Evolutionary conservation across 2,113 vertebrate genomes (phyloP), one percentile per base, ranked within the genome.

Genomic region (Sigmodon hispidus): DNA sequence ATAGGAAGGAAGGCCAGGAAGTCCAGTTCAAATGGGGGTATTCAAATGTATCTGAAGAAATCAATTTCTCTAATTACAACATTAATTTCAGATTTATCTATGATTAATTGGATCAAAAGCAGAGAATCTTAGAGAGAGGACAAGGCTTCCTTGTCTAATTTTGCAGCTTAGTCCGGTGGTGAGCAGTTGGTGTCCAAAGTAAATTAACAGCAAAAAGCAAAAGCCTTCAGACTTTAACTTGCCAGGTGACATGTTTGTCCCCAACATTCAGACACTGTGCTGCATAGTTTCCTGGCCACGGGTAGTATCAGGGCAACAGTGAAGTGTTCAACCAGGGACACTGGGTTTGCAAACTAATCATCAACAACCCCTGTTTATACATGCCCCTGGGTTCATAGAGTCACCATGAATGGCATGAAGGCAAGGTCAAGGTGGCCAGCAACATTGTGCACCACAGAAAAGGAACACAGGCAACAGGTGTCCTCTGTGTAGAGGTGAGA

Each of bases 381-480:
- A 3, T 1, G 19, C 40, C 2, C 22, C 45, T 24, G 48, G 55
- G 67, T 13, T 36, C 45, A 5, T 0, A 12, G 50, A 19, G 72
- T n/a, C 52, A 31, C 29, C n/a, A 4, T 1, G 29, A 67, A 15
- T 12, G 6, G 34, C 5, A 21, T n/a, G 73, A 52, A 79, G 36
- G 50, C 9, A 5, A 1, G 36, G 26, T 43, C 43, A 11, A 2
- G 0, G 43, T 19, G 79, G 34, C 43, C 45, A 72, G n/a, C 17
- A 36, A 55, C 55, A n/a, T 19, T 2, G 19, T 13, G 7, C 3
- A 4, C 9, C 5, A 4, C 34, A 61, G 63, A 61, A 61, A 26
- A 34, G 34, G 21, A 24, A 43, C 1, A 12, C 5, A 2, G 79
- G 67, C 0, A 1, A 29, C 2, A 1, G 40, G 36, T 48, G 6